phyloP scores from a whole-genome alignment of 1,140 invertebrate species.

The Drosophila sp. region DNA sequence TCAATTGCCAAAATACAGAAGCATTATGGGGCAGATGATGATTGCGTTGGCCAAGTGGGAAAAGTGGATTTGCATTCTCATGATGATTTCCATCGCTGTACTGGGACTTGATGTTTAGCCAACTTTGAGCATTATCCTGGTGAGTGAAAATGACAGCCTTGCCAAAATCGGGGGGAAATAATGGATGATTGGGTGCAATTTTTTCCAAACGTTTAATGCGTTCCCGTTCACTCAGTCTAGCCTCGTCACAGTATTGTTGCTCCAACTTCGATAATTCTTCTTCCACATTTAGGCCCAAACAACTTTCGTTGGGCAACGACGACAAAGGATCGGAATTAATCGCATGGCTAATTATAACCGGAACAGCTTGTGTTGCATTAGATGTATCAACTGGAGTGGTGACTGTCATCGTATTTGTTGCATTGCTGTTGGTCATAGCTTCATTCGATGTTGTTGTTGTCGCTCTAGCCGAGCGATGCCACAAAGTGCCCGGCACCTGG shows the following conservation, averaged over 20 bases:
- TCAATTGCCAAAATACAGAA: constrained; percentile 61
- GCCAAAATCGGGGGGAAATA: constrained; percentile 21
- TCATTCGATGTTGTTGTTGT: constrained; percentile 2
- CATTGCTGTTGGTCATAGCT: not conserved
- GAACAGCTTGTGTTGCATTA: constrained; percentile 27
- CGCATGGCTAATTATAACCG: constrained; percentile 5
- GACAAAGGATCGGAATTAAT: constrained; percentile 1
- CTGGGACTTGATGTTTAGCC: constrained; percentile 67
- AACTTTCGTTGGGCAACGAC: constrained; percentile 37
- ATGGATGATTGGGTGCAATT: constrained; percentile 17
- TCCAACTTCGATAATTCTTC: constrained; percentile 66
- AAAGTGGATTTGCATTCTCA: constrained; percentile 15
- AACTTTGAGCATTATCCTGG: constrained; percentile 46
- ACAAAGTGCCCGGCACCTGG: constrained; percentile 84
- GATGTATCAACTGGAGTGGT: constrained; percentile 7
- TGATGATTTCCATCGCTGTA: constrained; percentile 37
- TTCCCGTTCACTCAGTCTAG: constrained; percentile 50
- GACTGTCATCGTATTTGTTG: constrained; percentile 12
- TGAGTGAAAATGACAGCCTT: constrained; percentile 18
- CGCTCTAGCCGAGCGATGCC: constrained; percentile 50
- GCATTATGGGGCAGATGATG: constrained; percentile 38
- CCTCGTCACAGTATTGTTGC: constrained; percentile 58
- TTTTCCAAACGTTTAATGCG: constrained; percentile 18
- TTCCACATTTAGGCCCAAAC: constrained; percentile 61
- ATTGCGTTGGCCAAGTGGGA: constrained; percentile 13